Base-by-base conservation (phyloP, 2,888 invertebrate species). In the Tetheella fluctuosa region DNA sequence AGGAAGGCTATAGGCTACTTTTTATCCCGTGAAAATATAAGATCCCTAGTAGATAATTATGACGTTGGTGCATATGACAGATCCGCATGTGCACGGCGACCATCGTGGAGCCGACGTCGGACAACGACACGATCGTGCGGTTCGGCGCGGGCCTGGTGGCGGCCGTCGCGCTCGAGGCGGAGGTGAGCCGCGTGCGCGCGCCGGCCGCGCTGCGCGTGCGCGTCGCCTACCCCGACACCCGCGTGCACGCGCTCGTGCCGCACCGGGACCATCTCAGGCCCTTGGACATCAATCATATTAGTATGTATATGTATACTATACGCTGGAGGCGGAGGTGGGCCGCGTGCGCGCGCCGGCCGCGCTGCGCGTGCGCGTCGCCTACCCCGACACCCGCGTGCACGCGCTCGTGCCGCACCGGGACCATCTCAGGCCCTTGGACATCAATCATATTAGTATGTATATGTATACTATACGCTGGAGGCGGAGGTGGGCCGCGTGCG, bases 101-200 rank as follows among this genome's bases (percentile, higher is more conserved):
- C 4, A 97, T 99, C 67, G 91, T 97, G 58, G 98, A 98, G 81
- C 98, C 98, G 1, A 95, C 95, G 54, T 96, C 96, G 39, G 96
- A 97, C 81, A 94, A 94, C 73, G 94, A 94, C 73, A 96, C 96
- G 15, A 96, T 97, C 2, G 91, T 98, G 61, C 98, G 98, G 80
- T 98, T 99, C 81, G 98, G 98, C 39, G 98, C 99, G 0, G 99
- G 99, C 0, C 94, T 99, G 4, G 95, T 98, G 57, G 95, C 98
- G 64, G 97, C 97, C 39, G 95, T 99, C 48, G 96, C 96, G 15
- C 94, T 99, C 61, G 97, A 98, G 77, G 98, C 98, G 0, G 97
- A 97, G 83, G 94, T 99, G 66, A 94, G 95, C 69, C 96, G 98
- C 86, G 94, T 98, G 60, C 94, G 95, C 42, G 95, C 96, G 77